Evolutionary conservation across 2,113 vertebrate genomes (phyloP).

Genomic region (Eptesicus fuscus): DNA sequence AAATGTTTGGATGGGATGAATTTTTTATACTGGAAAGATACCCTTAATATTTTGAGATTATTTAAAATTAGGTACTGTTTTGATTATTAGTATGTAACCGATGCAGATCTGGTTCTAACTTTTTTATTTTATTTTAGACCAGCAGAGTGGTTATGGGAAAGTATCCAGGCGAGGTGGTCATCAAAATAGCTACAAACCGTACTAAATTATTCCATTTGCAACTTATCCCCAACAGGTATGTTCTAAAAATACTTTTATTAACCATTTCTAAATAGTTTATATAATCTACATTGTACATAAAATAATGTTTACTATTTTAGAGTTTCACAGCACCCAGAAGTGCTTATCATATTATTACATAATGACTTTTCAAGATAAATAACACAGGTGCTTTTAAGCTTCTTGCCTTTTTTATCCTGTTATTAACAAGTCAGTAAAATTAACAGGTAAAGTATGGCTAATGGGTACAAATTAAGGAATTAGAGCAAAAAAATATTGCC

Average conservation of each 20-base stretch:
- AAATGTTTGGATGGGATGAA: slow-evolving; percentile 30
- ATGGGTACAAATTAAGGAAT: slow-evolving; percentile 99
- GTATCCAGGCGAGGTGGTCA: slow-evolving; percentile 96
- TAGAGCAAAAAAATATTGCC: slow-evolving; percentile 96
- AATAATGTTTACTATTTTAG: slow-evolving; percentile 88
- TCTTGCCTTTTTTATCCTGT: slow-evolving; percentile 90
- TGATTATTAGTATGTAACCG: not conserved
- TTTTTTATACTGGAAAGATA: not conserved
- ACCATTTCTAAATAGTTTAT: slow-evolving; percentile 79
- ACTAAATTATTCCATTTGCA: slow-evolving; percentile 92
- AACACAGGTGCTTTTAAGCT: slow-evolving; percentile 89
- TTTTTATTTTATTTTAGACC: slow-evolving; percentile 87
- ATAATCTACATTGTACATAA: slow-evolving; percentile 84
- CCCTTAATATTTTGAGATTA: slow-evolving; percentile 12
- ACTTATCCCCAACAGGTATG: slow-evolving; percentile 91
- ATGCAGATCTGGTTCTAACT: slow-evolving; percentile 64
- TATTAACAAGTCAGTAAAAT: slow-evolving; percentile 97
- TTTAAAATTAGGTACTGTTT: slow-evolving; percentile 30
- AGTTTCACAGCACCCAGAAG: slow-evolving; percentile 97
- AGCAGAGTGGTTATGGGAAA: slow-evolving; percentile 98
- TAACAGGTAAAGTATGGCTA: slow-evolving; percentile 99
- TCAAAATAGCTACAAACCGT: slow-evolving; percentile 99
- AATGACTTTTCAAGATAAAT: slow-evolving; percentile 92
- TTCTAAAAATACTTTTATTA: slow-evolving; percentile 70
- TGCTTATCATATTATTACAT: slow-evolving; percentile 98